Percentiles rank a stretch among this genome's conserved stretches.
Conservation (phyloP, 2,797 vertebrate genomes). For the Catharus ustulatus region DNA sequence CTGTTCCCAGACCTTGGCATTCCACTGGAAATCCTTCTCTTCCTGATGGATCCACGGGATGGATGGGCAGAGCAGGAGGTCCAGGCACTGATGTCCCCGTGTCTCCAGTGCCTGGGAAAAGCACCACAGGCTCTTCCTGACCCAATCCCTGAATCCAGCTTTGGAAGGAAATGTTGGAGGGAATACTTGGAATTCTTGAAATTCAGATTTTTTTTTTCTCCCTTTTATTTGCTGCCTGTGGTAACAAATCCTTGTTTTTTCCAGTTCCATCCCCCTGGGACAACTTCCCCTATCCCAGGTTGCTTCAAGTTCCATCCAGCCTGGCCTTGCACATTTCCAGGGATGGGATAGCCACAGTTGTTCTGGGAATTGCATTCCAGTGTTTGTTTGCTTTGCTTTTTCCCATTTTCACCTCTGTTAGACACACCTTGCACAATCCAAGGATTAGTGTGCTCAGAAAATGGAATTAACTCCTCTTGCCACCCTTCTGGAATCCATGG, state of each 20-base stretch:
- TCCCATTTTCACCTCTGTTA: not conserved
- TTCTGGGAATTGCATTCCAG: not conserved
- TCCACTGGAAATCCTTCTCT: not conserved
- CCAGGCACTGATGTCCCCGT: accelerated
- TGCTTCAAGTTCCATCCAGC: not conserved
- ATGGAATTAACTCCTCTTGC: not conserved
- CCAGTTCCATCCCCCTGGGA: not conserved
- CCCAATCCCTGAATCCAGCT: too few relatives aligned
- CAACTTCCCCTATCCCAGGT: not conserved
- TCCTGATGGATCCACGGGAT: accelerated
- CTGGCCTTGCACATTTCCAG: not conserved
- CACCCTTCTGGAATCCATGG: not conserved
- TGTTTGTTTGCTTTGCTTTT: not conserved
- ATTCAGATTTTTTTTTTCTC: not conserved
- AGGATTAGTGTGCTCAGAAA: not conserved
- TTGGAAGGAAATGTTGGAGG: not conserved
- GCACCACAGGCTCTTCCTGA: not conserved
- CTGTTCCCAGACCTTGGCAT: accelerated
- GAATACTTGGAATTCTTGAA: not conserved
- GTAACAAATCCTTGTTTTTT: not conserved
- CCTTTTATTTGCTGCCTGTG: not conserved
- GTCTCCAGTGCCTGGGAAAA: accelerated
- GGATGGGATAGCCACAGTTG: not conserved
- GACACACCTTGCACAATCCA: not conserved
- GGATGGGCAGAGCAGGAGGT: not conserved